These are phyloP conservation scores for Chelonus formosanus DNA, from an alignment of 2,888 invertebrate species.

Conservation along the genomic window DNA sequence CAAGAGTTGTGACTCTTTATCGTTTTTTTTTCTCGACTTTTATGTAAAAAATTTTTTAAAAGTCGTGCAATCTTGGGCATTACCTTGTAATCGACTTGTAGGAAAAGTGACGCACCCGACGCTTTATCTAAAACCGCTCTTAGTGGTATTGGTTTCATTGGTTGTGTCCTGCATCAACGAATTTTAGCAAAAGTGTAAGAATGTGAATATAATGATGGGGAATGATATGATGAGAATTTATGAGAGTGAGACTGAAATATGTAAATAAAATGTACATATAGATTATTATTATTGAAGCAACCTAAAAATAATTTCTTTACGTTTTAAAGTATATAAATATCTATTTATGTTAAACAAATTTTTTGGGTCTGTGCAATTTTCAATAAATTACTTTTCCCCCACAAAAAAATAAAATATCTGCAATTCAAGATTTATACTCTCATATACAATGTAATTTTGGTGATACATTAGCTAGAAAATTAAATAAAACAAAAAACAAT, in stretches of 20 bases:
- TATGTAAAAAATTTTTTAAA: slow-evolving; percentile 12
- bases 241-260: slow-evolving; percentile 37
- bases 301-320: slow-evolving; percentile 11
- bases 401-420: neutral
- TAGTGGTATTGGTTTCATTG: slow-evolving; percentile 31
- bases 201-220: slow-evolving; percentile 18
- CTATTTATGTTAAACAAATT: slow-evolving; percentile 22
- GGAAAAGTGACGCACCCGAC: slow-evolving; percentile 7
- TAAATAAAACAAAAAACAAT: too few relatives aligned
- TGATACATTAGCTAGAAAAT: too few relatives aligned
- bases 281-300: slow-evolving; percentile 9
- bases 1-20: neutral
- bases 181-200: slow-evolving; percentile 5
- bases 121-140: neutral
- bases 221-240: slow-evolving; percentile 21
- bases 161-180: slow-evolving; percentile 31
- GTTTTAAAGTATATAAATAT: slow-evolving; percentile 27
- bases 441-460: too few relatives aligned
- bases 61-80: slow-evolving; percentile 29
- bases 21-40: slow-evolving; percentile 7
- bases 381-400: neutral
- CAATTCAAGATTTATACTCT: neutral
- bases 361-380: slow-evolving; percentile 33
- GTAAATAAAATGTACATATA: slow-evolving; percentile 36
- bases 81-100: slow-evolving; percentile 30